Evolutionary conservation across 2,797 vertebrate genomes (phyloP).

Genomic region (Cossypha niveicapilla): DNA sequence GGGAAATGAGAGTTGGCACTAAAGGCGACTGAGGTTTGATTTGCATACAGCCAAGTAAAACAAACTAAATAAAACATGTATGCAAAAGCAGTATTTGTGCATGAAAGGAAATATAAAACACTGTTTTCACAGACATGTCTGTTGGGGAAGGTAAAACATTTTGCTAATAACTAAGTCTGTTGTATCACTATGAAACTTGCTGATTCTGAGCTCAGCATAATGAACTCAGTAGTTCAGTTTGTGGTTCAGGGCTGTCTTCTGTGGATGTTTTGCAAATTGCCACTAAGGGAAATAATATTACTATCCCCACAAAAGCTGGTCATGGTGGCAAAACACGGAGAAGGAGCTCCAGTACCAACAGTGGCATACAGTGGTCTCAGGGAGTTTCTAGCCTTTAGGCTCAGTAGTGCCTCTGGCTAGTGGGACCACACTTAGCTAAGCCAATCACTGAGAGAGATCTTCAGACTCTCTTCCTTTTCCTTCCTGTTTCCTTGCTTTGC

Average conservation of each 20-base stretch:
- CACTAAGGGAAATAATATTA: not conserved
- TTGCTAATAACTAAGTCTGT: not conserved
- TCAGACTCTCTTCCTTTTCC: not conserved
- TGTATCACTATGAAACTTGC: not conserved
- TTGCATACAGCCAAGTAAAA: slow-evolving; percentile 2
- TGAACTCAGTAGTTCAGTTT: not conserved
- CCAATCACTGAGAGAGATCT: not conserved
- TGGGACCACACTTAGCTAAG: not conserved
- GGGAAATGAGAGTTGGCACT: not conserved
- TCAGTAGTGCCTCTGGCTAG: not conserved
- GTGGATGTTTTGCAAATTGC: not conserved
- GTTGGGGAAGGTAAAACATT: not conserved
- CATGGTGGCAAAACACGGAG: not conserved
- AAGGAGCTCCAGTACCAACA: not conserved
- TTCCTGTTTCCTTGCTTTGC: not conserved
- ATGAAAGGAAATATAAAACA: not conserved
- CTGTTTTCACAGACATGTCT: not conserved
- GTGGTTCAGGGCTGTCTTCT: not conserved
- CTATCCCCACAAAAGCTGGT: not conserved
- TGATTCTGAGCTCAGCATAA: not conserved
- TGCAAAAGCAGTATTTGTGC: not conserved
- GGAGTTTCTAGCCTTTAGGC: not conserved
- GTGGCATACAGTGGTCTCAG: not conserved
- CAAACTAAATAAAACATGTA: slow-evolving; percentile 11
- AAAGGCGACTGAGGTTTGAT: not conserved